Evolutionary conservation across 2,113 vertebrate genomes (phyloP).

Genomic region (Calyptomena viridis): DNA sequence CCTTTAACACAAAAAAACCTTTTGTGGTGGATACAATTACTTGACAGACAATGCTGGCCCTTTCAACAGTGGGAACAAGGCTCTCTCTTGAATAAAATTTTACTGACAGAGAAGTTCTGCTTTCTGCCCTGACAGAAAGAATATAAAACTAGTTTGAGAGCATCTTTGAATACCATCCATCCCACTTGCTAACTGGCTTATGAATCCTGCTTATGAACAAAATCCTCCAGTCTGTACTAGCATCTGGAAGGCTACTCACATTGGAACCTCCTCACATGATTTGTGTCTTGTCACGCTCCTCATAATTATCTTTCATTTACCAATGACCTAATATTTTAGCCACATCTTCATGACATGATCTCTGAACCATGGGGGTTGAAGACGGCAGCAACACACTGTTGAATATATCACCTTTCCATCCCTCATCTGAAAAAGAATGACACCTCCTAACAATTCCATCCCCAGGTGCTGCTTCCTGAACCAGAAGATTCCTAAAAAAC

Average conservation of each 20-base stretch:
- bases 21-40: slow-evolving; percentile 14
- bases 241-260: background rate
- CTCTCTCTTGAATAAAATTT: background rate
- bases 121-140: background rate
- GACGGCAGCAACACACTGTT: background rate
- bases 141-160: background rate
- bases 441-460: background rate
- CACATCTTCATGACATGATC: background rate
- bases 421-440: background rate
- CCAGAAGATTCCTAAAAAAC: background rate
- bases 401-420: background rate
- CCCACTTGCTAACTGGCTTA: background rate
- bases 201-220: background rate
- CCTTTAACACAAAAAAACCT: background rate
- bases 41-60: background rate
- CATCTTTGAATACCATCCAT: background rate
- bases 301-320: background rate
- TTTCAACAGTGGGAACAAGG: background rate
- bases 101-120: background rate
- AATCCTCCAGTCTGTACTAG: background rate
- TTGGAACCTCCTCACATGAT: background rate
- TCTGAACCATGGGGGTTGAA: background rate
- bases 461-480: background rate
- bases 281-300: background rate
- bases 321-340: background rate